A percentile compares a stretch with the other conserved stretches of the same genome.
Conservation (phyloP, 1,140 invertebrate species). For the Arion vulgaris region DNA sequence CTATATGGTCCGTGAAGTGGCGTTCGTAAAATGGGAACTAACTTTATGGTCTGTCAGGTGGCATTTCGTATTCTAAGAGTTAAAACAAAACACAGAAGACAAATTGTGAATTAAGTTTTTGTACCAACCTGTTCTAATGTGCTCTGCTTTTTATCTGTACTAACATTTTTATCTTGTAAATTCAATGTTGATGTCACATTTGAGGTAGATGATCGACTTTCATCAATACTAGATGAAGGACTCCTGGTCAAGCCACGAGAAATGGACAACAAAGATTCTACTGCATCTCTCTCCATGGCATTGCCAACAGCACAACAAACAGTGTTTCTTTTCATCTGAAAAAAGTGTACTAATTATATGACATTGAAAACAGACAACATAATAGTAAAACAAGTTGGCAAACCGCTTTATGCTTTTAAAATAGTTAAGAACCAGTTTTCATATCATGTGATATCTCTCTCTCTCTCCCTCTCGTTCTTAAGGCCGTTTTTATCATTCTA, state of each 20-base stretch:
- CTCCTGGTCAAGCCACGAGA: background rate
- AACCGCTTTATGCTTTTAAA: background rate
- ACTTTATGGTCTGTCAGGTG: too few relatives aligned
- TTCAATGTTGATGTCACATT: background rate
- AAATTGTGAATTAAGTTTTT: too few relatives aligned
- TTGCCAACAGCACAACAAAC: conserved; percentile 24
- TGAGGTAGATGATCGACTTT: background rate
- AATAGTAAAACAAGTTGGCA: background rate
- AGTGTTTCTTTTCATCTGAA: conserved; percentile 12
- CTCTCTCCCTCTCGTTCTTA: too few relatives aligned
- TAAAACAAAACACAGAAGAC: too few relatives aligned
- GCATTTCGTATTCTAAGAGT: too few relatives aligned
- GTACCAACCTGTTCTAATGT: conserved; percentile 28
- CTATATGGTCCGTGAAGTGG: too few relatives aligned
- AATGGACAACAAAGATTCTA: conserved; percentile 30
- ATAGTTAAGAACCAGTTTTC: too few relatives aligned
- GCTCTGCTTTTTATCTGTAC: conserved; percentile 13
- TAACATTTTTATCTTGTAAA: background rate
- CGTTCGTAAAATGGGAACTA: too few relatives aligned
- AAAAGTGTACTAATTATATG: too few relatives aligned
- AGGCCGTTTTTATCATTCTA: too few relatives aligned
- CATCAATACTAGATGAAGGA: background rate
- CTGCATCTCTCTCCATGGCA: conserved; percentile 36
- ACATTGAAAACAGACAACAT: too few relatives aligned
- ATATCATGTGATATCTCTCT: too few relatives aligned